phyloP scores from a whole-genome alignment of 2,113 vertebrate species.

The Ramphastos sulfuratus region DNA sequence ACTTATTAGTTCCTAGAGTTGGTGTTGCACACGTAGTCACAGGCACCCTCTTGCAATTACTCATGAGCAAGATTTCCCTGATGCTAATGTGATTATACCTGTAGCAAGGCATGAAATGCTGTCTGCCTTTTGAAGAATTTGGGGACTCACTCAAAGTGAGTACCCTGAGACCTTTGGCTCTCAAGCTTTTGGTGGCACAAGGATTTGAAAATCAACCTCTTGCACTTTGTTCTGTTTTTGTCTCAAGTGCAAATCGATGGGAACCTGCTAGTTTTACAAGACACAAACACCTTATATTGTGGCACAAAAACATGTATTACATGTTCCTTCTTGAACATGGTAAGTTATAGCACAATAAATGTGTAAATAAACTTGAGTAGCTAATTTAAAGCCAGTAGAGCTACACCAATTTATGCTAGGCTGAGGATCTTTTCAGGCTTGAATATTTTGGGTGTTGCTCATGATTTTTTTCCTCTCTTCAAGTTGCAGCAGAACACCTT shows the following conservation, averaged over 20 bases:
- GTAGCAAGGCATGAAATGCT: not conserved
- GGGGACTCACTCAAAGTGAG: not conserved
- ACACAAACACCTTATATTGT: not conserved
- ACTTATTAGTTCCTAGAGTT: not conserved
- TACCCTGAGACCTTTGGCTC: not conserved
- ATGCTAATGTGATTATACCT: not conserved
- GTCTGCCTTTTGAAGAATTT: not conserved
- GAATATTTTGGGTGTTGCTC: not conserved
- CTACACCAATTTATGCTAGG: not conserved
- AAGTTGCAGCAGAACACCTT: not conserved
- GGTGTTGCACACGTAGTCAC: not conserved
- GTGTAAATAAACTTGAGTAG: not conserved
- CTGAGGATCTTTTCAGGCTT: not conserved
- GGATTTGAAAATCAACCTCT: not conserved
- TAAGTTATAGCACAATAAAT: not conserved
- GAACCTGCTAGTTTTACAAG: not conserved
- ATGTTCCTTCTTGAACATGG: not conserved
- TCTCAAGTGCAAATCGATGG: not conserved
- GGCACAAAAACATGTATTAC: not conserved
- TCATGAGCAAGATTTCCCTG: not conserved
- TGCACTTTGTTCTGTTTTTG: not conserved
- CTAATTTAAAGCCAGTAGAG: not conserved
- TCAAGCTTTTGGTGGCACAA: fast-evolving
- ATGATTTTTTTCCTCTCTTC: not conserved
- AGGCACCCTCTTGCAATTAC: not conserved